Percentiles rank a stretch among this genome's conserved stretches.
Conservation (phyloP, 2,113 vertebrate genomes). For the Riparia riparia region DNA sequence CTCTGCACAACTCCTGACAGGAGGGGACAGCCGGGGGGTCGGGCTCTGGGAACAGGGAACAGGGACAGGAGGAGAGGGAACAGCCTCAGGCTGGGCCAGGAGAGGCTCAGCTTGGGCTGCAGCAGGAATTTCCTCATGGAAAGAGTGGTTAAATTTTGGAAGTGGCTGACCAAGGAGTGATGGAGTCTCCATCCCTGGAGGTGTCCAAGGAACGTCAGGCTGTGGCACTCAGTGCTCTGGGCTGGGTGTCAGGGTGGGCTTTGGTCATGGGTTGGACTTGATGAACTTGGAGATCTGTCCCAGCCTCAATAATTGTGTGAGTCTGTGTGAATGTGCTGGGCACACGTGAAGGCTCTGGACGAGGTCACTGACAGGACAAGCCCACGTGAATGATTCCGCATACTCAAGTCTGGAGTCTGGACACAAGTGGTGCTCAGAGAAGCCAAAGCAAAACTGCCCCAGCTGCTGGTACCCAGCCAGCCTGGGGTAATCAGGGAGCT, state of each 20-base stretch:
- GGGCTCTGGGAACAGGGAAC: neutral
- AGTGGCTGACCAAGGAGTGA: too few relatives aligned
- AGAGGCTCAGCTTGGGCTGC: accelerated
- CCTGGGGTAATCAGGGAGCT: accelerated
- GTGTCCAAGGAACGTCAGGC: accelerated
- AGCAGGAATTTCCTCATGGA: neutral
- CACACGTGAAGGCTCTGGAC: accelerated
- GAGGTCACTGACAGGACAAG: neutral
- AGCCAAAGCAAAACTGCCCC: neutral
- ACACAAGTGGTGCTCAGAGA: neutral
- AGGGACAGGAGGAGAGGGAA: neutral
- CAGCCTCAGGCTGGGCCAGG: accelerated
- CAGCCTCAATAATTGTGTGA: accelerated
- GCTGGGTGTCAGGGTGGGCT: too few relatives aligned
- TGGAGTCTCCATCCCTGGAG: neutral
- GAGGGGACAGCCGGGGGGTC: neutral
- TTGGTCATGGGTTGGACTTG: accelerated
- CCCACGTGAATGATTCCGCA: accelerated
- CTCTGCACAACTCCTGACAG: neutral
- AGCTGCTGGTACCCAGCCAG: neutral
- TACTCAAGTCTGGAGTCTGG: neutral
- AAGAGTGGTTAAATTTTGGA: neutral
- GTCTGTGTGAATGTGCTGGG: neutral
- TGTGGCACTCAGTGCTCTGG: neutral
- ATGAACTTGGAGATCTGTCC: neutral